These are phyloP conservation scores for Antheraea assamensis DNA, from an alignment of 2,888 invertebrate genomes.

Conservation along the genomic window DNA sequence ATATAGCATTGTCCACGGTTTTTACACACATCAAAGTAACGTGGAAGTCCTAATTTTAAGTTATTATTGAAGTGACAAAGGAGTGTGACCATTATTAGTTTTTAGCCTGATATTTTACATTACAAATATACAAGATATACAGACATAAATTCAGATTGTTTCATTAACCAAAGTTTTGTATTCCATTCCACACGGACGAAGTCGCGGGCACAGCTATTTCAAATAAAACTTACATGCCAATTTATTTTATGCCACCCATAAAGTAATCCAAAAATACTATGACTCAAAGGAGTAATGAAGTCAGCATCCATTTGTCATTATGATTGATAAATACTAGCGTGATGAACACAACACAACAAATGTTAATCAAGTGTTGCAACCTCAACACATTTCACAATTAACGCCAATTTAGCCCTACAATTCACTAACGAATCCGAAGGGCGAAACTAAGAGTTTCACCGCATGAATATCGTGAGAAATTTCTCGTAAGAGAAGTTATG, in stretches of 20 bases:
- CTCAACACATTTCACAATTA: constrained; percentile 38
- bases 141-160: too few species aligned
- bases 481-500: neutral
- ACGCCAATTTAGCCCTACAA: constrained; percentile 33
- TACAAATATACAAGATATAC: too few species aligned
- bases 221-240: neutral
- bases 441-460: constrained; percentile 7
- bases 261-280: constrained; percentile 20
- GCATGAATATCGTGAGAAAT: neutral
- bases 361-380: constrained; percentile 40
- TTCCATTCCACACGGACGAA: too few species aligned
- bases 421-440: constrained; percentile 16
- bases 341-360: constrained; percentile 34
- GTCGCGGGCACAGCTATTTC: too few species aligned
- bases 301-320: constrained; percentile 25
- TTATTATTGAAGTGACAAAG: too few species aligned
- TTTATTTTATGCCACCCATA: constrained; percentile 12
- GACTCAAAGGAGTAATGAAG: constrained; percentile 23
- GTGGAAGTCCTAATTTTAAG: too few species aligned
- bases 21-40: too few species aligned
- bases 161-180: too few species aligned
- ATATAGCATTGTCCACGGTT: too few species aligned
- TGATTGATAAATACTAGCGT: constrained; percentile 21
- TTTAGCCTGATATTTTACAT: too few species aligned
- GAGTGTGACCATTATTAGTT: too few species aligned